Evolutionary conservation across 2,888 invertebrate genomes (phyloP), one percentile per base, ranked within the genome.

Genomic region (Scaptomyza polygonia): DNA sequence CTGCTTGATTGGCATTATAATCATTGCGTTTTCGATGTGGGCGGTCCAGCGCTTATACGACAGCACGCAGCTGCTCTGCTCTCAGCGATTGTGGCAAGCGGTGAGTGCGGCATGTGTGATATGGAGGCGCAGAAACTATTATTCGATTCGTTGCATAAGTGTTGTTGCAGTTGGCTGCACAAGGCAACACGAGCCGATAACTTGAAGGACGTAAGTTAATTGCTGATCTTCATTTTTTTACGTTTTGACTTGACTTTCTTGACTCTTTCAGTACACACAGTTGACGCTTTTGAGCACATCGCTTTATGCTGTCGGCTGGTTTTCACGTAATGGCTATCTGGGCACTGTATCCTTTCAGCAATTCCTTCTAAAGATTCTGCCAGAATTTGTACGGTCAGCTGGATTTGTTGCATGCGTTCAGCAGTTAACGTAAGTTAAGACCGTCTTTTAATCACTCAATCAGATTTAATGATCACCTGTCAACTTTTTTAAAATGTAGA

Each of bases 1-100:
- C 83, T 91, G 81, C 77, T 92, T 43, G 90, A 92, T 72, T 92
- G 91, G 91, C 92, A 92, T 67, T 90, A 86, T 81, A 88, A 91
- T 80, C 88, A 91, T 85, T 85, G 89, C 49, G 77, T 86, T 62
- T 91, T 90, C 63, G 89, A 90, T 55, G 75, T 88, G 75, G 91
- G 90, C 78, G 90, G 90, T 42, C 85, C 91, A 32, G 88, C 85
- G 61, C 74, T 92, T 36, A 86, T 92, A 52, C 84, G 91, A 14
- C 92, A 92, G 67, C 92, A 92, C 89, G 91, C 91, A 76, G 79
- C 92, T 36, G 90, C 91, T 7, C 48, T 92, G 39, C 56, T 92
- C 11, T 79, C 83, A 18, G 86, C 87, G 21, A 85, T 91, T 69
- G 78, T 87, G 51, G 87, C 89, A 42, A 81, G 83, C 52, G 88